Base-by-base conservation (phyloP, 1,140 invertebrate genomes). In the Pteromalus puparum region DNA sequence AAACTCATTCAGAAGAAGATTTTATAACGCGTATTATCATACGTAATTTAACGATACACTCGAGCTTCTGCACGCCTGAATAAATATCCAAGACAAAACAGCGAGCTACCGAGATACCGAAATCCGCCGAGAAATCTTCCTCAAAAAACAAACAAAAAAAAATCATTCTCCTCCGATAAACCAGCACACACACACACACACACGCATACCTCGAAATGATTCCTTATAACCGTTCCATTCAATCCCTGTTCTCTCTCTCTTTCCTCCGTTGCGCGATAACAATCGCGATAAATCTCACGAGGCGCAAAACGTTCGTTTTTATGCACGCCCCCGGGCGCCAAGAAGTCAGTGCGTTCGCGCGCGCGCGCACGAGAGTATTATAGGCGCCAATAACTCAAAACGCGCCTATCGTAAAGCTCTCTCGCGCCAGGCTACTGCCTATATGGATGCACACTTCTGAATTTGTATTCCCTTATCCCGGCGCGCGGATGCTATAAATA, bases 331-430 rank as follows among this genome's bases (percentile, higher is more conserved):
- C 21, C 18, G 12, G 80, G 46, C 46, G 30, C 68, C 46, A 73
- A 72, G 72, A 68, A 68, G 70, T n/a, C 5, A 73, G n/a, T 38
- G 65, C 13, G 30, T 10, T n/a, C n/a, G 34, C 30, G n/a, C n/a
- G n/a, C n/a, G n/a, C 38, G 68, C 28, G 68, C 30, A 34, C 30
- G 30, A 34, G 15, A 26, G 68, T 5, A 73, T 46, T 53, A 30
- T 73, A 81, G 30, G 38, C 65, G 75, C 65, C 82, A 78, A 83
- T 83, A 83, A 77, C 13, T 83, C 73, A 83, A 77, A 83, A 46
- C 26, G 73, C 46, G 42, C 15, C 67, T 81, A 81, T 82, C 74
- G 73, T 76, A 76, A 75, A 68, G 72, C 48, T 67, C 30, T 12
- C 53, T 6, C 38, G 4, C 34, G 34, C 30, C 7, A 34, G 72